phyloP scores from a whole-genome alignment of 2,113 vertebrate genomes.

The Tragelaphus scriptus region DNA sequence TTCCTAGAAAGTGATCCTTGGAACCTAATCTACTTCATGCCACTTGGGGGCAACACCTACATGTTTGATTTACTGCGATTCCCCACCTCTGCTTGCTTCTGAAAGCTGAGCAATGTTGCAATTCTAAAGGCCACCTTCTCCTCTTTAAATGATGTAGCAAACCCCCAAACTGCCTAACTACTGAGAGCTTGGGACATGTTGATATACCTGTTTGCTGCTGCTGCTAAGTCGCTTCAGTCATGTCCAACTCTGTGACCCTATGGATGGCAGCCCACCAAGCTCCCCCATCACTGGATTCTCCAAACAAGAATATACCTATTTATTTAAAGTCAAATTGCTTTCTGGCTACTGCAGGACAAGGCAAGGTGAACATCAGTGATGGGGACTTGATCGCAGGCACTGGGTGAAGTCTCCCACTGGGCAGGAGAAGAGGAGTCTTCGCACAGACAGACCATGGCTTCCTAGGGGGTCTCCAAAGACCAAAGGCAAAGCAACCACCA shows the following conservation, averaged over 20 bases:
- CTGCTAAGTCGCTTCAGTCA: too few species aligned
- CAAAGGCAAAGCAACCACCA: background rate
- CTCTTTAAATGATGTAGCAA: background rate
- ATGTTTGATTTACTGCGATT: slow-evolving; percentile 80
- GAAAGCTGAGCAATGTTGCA: slow-evolving; percentile 44
- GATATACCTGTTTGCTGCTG: background rate
- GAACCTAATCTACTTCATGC: slow-evolving; percentile 71
- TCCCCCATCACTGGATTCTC: too few species aligned
- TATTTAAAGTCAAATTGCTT: background rate
- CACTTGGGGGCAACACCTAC: slow-evolving; percentile 84
- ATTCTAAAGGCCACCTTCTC: background rate
- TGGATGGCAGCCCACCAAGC: too few species aligned
- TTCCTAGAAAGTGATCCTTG: slow-evolving; percentile 58
- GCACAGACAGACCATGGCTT: background rate
- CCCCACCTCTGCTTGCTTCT: slow-evolving; percentile 53
- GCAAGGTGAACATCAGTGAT: background rate
- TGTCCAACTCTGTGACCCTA: too few species aligned
- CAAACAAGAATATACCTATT: background rate
- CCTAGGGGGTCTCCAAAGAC: background rate
- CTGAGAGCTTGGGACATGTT: background rate
- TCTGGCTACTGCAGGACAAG: background rate
- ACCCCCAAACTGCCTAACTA: background rate
- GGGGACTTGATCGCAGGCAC: background rate
- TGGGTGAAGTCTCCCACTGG: background rate
- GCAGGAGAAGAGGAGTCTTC: background rate